Conservation (phyloP, 2,888 invertebrate genomes). For the Monopis laevigella region DNA sequence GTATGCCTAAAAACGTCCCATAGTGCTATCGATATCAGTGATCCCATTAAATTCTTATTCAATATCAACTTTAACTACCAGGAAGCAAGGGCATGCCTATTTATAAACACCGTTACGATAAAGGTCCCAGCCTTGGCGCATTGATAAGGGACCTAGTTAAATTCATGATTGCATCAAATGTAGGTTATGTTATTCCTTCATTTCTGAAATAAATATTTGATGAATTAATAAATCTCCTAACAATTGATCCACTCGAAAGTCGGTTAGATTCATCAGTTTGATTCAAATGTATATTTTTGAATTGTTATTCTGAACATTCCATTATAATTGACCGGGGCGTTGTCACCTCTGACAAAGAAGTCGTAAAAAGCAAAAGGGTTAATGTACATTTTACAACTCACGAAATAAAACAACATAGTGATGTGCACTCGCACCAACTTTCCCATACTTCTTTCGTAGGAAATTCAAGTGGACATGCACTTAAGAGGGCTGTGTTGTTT, state of each 20-base stretch:
- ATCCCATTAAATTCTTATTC: no score
- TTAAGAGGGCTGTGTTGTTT: conserved; percentile 2
- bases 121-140: conserved; percentile 10
- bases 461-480: conserved; percentile 1
- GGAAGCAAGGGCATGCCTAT: conserved; percentile 1
- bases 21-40: no score
- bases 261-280: conserved; percentile 49
- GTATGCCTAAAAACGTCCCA: no score
- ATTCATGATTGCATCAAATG: no score
- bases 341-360: conserved; percentile 16
- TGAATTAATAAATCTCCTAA: no score
- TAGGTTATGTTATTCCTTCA: no score
- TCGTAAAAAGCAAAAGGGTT: not conserved
- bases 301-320: conserved; percentile 28
- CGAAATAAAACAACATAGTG: not conserved
- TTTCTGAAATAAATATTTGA: no score
- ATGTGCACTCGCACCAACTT: no score
- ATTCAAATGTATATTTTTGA: conserved; percentile 36
- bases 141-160: conserved; percentile 8
- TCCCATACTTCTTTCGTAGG: not conserved
- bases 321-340: conserved; percentile 24
- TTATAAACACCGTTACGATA: conserved; percentile 10
- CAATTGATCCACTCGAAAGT: conserved; percentile 40
- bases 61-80: no score
- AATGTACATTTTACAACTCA: not conserved